Base-by-base conservation (phyloP, 2,113 vertebrate genomes). In the Hippotragus niger region DNA sequence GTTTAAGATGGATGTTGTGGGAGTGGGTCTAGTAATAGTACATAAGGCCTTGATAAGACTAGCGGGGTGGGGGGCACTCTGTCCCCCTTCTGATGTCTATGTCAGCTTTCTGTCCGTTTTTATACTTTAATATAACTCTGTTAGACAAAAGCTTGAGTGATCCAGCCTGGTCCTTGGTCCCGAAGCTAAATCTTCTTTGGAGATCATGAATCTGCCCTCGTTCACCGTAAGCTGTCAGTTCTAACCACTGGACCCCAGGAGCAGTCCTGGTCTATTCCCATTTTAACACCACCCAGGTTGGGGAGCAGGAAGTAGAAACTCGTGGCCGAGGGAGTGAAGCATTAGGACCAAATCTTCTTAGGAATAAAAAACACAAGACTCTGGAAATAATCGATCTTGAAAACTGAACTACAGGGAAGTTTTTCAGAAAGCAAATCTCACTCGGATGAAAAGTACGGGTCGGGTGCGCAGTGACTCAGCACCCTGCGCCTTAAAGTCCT, bases 311-410 rank as follows among this genome's bases (percentile, higher is more conserved):
- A 47, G 55, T 5, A 58, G 83, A 64, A 60, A 50, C 55, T 33
- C 1, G 4, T 78, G 4, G 3, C 43, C 3, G 0, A 55, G 10
- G 7, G 40, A 31, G 47, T 25, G 4, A 25, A 62, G 29, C 10
- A 19, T 16, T 3, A 58, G 86, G 81, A 27, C 19, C 10, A 8
- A n/a, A 31, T 76, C 83, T 36, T 21, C 40, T 64, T 17, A 57
- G 60, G 27, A 33, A 86, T 7, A 10, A 45, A 74, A 36, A 25
- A 25, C 64, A 52, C 40, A 23, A 29, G 83, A 36, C 33, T 13
- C 45, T 40, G 74, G 11, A 52, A 25, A 47, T 40, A 33, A 10
- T 9, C 80, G 31, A 8, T 4, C 2, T 7, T 2, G 31, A 45
- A n/a, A 81, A 5, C 10, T 82, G 67, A 88, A 40, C 62, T 12